Base-by-base conservation (phyloP, 1,140 invertebrate species). In the Meloidogyne chitwoodi region DNA sequence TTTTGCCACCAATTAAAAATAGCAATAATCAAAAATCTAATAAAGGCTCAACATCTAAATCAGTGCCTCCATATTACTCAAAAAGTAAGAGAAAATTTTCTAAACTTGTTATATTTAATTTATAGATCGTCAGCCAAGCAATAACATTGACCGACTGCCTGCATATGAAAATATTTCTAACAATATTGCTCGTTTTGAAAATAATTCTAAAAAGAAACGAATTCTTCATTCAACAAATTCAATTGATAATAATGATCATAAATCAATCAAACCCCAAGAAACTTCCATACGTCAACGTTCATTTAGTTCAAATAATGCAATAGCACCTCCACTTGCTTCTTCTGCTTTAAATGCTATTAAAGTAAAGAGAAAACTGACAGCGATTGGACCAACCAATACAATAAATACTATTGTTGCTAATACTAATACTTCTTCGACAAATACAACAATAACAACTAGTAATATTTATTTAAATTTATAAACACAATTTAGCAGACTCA, bases 401-500 rank as follows among this genome's bases (percentile, higher is more conserved):
- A 44, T 16, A 16, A 44, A 44, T 44, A 44, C 1, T 16, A n/a
- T 3, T 0, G 12, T 19, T 56, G 10, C 48, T n/a, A 48, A 14
- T 3, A n/a, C 48, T 56, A 22, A 4, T n/a, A 56, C 48, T 56
- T 56, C 48, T n/a, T 56, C 48, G 0, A 56, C 48, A n/a, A 56
- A n/a, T 56, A 48, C 44, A 19, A 56, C 48, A 56, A 56, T 19
- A n/a, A 56, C 48, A n/a, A 56, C 48, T n/a, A 56, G n/a, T 56
- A 56, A n/a, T 56, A n/a, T n/a, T 8, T n/a, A n/a, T n/a, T 5
- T 56, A n/a, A 56, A 56, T n/a, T 56, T 56, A 56, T 56, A 8
- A 56, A 63, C 71, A 61, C 8, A 29, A 26, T 73, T 73, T 64
- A 73, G 71, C 48, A 27, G 77, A 78, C 27, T 75, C 68, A 27